These are phyloP conservation scores for Onthophagus taurus DNA, from an alignment of 1,140 invertebrate genomes.

Conservation along the genomic window DNA sequence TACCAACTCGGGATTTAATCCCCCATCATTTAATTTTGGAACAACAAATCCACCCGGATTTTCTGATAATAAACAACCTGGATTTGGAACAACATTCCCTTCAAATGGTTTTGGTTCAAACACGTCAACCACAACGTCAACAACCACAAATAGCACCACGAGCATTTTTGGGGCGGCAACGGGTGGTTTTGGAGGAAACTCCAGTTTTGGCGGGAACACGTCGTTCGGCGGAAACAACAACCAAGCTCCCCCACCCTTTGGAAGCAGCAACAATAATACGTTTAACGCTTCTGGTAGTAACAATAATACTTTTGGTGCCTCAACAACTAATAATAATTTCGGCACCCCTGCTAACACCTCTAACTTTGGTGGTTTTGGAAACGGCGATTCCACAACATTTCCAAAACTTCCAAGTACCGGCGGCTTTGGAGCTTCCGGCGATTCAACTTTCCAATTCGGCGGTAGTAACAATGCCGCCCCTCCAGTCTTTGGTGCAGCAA, in stretches of 20 bases:
- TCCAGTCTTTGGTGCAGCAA: background rate
- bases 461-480: background rate
- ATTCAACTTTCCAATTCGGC: background rate
- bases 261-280: background rate
- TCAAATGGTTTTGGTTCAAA: background rate
- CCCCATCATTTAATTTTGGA: background rate
- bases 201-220: background rate
- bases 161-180: background rate
- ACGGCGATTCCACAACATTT: background rate
- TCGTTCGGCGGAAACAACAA: background rate
- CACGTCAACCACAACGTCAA: background rate
- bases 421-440: background rate
- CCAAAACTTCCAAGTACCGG: too few relatives aligned
- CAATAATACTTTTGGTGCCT: conserved; percentile 2
- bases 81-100: background rate
- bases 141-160: background rate
- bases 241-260: background rate
- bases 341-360: background rate
- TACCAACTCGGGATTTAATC: too few relatives aligned
- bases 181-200: background rate
- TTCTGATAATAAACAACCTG: too few relatives aligned
- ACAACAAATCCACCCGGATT: too few relatives aligned
- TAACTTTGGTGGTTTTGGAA: conserved; percentile 2
- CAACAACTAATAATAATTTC: conserved; percentile 1
- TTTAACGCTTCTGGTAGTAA: background rate